Evolutionary conservation across 1,140 invertebrate genomes (phyloP).

Genomic region (Pogonomyrmex californicus): DNA sequence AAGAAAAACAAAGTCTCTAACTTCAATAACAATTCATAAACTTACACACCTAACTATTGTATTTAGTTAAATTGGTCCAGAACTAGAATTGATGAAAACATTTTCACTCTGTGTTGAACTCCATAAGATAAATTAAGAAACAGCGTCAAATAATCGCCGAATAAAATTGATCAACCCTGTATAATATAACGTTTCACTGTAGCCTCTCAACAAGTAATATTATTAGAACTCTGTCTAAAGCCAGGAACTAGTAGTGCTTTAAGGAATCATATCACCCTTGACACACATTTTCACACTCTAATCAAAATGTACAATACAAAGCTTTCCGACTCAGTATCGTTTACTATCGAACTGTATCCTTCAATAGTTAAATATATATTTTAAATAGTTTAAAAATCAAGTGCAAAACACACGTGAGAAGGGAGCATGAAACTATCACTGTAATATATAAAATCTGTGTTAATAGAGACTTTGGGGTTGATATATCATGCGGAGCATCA

Average conservation of each 20-base stretch:
- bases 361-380: conserved; percentile 52
- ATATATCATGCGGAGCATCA: conserved; percentile 34
- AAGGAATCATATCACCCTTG: conserved; percentile 61
- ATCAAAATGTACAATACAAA: conserved; percentile 67
- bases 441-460: conserved; percentile 48
- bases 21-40: conserved; percentile 74
- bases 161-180: conserved; percentile 69
- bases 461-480: conserved; percentile 38
- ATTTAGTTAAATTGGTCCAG: conserved; percentile 68
- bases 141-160: conserved; percentile 57
- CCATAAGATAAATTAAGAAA: conserved; percentile 65
- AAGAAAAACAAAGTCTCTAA: conserved; percentile 71
- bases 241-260: conserved; percentile 74
- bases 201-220: conserved; percentile 72
- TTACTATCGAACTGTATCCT: conserved; percentile 25
- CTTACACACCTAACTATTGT: conserved; percentile 65
- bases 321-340: conserved; percentile 43
- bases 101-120: conserved; percentile 61
- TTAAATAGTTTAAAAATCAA: conserved; percentile 38
- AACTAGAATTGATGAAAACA: conserved; percentile 67
- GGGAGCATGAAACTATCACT: conserved; percentile 49
- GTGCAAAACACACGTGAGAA: conserved; percentile 60
- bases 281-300: conserved; percentile 51
- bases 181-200: conserved; percentile 63
- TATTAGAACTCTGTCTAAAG: conserved; percentile 58